Evolutionary conservation across 2,888 invertebrate species (phyloP).

Genomic region (Tenthredo scrophulariae): DNA sequence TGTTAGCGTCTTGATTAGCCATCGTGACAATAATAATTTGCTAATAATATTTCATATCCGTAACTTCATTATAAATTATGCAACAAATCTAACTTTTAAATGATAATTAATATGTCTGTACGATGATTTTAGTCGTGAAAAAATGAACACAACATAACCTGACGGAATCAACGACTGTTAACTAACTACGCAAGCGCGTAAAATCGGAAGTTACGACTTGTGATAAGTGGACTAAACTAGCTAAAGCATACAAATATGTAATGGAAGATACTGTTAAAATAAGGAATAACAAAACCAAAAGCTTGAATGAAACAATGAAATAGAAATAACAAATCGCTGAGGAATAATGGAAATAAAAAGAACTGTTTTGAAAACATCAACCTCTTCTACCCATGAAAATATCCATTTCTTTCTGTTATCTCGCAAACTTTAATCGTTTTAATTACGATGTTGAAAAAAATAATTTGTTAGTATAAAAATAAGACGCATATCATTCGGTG

Average conservation of each 20-base stretch:
- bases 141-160: conserved; percentile 35
- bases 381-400: neutral
- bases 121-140: neutral
- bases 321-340: neutral
- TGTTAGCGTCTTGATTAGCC: conserved; percentile 68
- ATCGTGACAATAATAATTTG: conserved; percentile 58
- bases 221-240: neutral
- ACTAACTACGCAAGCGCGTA: neutral
- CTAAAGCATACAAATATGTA: neutral
- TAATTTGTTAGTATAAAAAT: neutral
- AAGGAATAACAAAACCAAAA: neutral
- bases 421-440: neutral
- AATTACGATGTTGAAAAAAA: neutral
- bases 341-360: neutral
- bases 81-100: conserved; percentile 19
- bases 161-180: neutral
- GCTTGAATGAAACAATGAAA: neutral
- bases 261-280: neutral
- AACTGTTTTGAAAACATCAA: neutral
- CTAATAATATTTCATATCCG: conserved; percentile 3
- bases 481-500: neutral
- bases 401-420: neutral
- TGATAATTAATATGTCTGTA: conserved; percentile 3
- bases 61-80: conserved; percentile 47
- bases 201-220: neutral